Conservation (phyloP, 2,113 vertebrate species). For the Heterochromis multidens region DNA sequence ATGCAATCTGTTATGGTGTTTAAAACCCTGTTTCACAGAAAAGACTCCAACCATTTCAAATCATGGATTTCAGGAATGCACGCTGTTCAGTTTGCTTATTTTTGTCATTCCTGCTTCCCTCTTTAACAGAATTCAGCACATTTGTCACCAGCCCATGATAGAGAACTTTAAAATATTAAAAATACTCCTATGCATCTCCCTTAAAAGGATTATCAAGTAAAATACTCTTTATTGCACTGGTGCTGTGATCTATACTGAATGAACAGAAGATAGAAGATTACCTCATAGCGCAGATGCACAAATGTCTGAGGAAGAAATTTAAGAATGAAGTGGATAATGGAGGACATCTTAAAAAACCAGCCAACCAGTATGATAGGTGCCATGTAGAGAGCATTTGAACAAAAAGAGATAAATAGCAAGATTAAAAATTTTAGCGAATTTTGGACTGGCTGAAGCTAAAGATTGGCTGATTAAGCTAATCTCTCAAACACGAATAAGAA, state of each 20-base stretch:
- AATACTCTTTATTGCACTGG: not conserved
- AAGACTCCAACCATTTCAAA: not conserved
- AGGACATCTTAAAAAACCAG: not conserved
- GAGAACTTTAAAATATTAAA: not conserved
- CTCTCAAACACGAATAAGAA: not conserved
- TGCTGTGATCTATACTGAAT: not conserved
- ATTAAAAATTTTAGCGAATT: not conserved
- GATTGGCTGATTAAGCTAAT: not conserved
- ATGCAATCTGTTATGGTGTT: not conserved
- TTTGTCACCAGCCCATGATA: not conserved
- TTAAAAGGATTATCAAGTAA: not conserved
- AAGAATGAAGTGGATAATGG: not conserved
- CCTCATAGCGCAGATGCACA: not conserved
- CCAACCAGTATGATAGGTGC: not conserved
- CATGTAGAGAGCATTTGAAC: not conserved
- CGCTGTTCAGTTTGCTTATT: not conserved
- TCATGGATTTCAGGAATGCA: not conserved
- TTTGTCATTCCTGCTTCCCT: not conserved
- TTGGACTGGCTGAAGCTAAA: not conserved
- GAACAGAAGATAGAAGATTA: no score
- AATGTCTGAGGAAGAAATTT: not conserved
- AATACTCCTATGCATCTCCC: not conserved
- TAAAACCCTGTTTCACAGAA: not conserved
- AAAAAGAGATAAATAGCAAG: not conserved
- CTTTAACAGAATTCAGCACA: not conserved